Evolutionary conservation across 2,888 invertebrate species (phyloP).

Genomic region (Eurois occulta): DNA sequence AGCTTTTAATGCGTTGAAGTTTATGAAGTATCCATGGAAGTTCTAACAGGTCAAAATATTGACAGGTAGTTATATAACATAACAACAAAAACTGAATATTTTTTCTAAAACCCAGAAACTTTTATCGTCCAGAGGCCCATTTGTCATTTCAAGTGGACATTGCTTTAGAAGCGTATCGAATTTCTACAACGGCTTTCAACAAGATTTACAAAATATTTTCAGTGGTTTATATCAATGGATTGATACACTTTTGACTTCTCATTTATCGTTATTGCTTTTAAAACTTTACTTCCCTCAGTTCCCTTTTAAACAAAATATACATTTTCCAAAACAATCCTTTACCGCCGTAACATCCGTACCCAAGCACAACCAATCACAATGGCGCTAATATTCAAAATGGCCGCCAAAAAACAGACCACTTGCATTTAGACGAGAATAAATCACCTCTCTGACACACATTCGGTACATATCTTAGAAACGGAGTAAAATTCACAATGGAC

Average conservation of each 20-base stretch:
- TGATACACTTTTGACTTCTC: background rate
- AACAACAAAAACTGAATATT: background rate
- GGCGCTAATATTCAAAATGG: constrained; percentile 45
- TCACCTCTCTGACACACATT: constrained; percentile 59
- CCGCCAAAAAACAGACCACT: constrained; percentile 49
- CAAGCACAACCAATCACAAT: constrained; percentile 38
- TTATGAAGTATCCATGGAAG: background rate
- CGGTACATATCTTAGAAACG: constrained; percentile 58
- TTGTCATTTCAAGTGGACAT: background rate
- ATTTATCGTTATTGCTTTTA: background rate
- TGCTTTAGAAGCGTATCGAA: background rate
- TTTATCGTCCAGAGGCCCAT: background rate
- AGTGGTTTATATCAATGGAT: background rate
- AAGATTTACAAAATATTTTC: background rate
- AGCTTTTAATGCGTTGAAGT: background rate
- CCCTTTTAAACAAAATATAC: background rate
- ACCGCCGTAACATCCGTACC: background rate
- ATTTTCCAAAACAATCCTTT: background rate
- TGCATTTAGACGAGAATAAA: constrained; percentile 60
- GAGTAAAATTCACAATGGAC: constrained; percentile 72
- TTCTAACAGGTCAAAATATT: background rate
- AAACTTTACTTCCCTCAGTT: background rate
- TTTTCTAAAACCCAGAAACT: background rate
- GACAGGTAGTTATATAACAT: background rate
- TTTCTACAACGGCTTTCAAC: background rate